Conservation (phyloP, 2,113 vertebrate genomes). For the Pseudopipra pipra region DNA sequence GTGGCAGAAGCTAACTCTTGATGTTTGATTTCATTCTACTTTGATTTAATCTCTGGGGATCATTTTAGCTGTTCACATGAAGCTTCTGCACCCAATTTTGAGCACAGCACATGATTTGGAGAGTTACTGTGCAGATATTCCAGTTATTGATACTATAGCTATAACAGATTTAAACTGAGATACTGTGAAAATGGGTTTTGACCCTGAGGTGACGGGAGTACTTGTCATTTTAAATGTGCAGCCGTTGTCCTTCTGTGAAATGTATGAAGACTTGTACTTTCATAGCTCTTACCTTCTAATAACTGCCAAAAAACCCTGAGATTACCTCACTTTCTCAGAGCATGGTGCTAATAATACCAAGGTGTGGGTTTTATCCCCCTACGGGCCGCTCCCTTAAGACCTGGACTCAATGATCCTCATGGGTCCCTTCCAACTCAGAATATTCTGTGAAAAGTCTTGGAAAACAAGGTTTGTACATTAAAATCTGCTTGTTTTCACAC, state of each 20-base stretch:
- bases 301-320: not conserved
- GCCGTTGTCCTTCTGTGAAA: not conserved
- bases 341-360: not conserved
- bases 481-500: not conserved
- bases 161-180: conserved; percentile 36
- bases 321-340: not conserved
- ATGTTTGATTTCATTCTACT: not conserved
- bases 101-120: not conserved
- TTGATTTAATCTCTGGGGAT: not conserved
- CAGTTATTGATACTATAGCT: conserved; percentile 16
- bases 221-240: conserved; percentile 47
- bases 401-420: not conserved
- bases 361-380: not conserved
- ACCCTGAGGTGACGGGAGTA: conserved; percentile 31
- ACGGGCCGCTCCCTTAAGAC: not conserved
- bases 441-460: not conserved
- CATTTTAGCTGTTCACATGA: not conserved
- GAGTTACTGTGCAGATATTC: not conserved
- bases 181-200: conserved; percentile 57
- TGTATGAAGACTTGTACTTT: not conserved
- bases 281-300: not conserved
- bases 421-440: not conserved
- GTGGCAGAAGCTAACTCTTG: not conserved
- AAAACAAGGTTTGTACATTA: not conserved
- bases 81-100: not conserved